These are phyloP conservation scores for Terrapene triunguis DNA, from an alignment of 2,113 vertebrate species.

Conservation along the genomic window DNA sequence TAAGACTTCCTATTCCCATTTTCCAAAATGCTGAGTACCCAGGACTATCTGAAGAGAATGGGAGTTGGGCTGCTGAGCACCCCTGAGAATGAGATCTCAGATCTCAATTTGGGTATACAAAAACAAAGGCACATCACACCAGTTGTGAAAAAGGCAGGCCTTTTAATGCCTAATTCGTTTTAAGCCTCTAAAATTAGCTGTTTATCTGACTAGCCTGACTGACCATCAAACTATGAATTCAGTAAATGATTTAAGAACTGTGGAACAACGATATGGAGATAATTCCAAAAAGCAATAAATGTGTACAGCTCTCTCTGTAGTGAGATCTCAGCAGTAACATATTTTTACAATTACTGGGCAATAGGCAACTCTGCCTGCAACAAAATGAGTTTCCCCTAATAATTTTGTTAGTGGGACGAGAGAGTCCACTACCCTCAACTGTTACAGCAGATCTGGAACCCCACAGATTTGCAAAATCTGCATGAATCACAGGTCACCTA, in stretches of 20 bases:
- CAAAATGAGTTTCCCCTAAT: neutral
- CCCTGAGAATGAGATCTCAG: neutral
- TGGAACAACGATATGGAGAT: neutral
- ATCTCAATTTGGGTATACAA: neutral
- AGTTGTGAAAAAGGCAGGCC: neutral
- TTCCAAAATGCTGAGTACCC: neutral
- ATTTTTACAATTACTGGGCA: neutral
- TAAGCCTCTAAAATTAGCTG: neutral
- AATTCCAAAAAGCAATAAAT: neutral
- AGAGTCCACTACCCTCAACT: rapidly evolving
- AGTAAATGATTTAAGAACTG: neutral
- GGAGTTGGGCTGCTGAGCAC: neutral
- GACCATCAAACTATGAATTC: neutral
- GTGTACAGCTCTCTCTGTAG: neutral
- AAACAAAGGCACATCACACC: neutral
- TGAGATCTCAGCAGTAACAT: neutral
- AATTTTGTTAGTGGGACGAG: neutral
- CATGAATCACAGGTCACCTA: neutral
- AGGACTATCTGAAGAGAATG: neutral
- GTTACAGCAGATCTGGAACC: neutral
- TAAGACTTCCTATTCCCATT: neutral
- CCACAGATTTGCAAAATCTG: neutral
- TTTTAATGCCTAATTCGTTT: neutral
- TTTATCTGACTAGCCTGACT: conserved; percentile 3
- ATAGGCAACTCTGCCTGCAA: neutral